phyloP scores from a whole-genome alignment of 2,113 vertebrate species.

The Gavialis gangeticus region DNA sequence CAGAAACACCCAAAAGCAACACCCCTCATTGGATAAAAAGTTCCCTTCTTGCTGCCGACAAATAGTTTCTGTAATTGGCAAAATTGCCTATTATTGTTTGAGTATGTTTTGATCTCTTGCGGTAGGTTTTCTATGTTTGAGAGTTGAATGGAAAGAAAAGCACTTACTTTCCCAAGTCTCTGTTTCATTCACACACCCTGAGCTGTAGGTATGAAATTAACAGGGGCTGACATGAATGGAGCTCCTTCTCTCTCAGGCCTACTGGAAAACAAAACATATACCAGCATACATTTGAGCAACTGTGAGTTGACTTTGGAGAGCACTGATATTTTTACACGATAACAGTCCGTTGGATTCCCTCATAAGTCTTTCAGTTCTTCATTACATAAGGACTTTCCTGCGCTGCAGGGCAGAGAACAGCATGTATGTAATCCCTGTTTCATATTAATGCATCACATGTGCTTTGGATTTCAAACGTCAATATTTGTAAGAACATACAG shows the following conservation, averaged over 20 bases:
- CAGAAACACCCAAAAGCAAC: neutral
- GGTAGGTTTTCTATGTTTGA: slow-evolving; percentile 70
- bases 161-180: slow-evolving; percentile 65
- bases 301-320: slow-evolving; percentile 76
- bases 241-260: slow-evolving; percentile 70
- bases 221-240: slow-evolving; percentile 70
- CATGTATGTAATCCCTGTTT: slow-evolving; percentile 76
- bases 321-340: slow-evolving; percentile 73
- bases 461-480: slow-evolving; percentile 74
- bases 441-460: slow-evolving; percentile 75
- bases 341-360: slow-evolving; percentile 73
- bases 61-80: slow-evolving; percentile 58
- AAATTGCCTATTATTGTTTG: slow-evolving; percentile 69
- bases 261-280: slow-evolving; percentile 75
- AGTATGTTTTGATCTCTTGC: slow-evolving; percentile 58
- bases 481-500: slow-evolving; percentile 75
- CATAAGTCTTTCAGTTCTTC: slow-evolving; percentile 76
- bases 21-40: slow-evolving; percentile 46
- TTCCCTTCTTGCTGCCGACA: slow-evolving; percentile 53
- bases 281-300: slow-evolving; percentile 64
- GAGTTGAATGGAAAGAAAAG: slow-evolving; percentile 75
- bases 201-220: slow-evolving; percentile 71
- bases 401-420: slow-evolving; percentile 63
- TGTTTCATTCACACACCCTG: slow-evolving; percentile 61
- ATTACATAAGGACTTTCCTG: slow-evolving; percentile 74